Percentiles rank a stretch among this genome's conserved stretches.
phyloP scores from a whole-genome alignment of 2,888 invertebrate genomes.

The Oligia latruncula region DNA sequence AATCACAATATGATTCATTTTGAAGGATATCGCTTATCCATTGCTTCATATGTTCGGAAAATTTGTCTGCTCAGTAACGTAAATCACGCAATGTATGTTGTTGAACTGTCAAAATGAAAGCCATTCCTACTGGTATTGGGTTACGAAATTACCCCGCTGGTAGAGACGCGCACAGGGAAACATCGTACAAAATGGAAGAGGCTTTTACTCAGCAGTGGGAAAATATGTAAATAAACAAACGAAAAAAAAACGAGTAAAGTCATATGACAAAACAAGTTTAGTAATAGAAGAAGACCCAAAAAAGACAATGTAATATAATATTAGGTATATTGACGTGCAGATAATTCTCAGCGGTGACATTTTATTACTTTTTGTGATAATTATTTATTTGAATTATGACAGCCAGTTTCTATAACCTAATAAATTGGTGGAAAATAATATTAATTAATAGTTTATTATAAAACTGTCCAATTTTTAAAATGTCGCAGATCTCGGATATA shows the following conservation, averaged over 20 bases:
- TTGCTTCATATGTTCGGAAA: neutral
- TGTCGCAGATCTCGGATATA: neutral
- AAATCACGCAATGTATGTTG: neutral
- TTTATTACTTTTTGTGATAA: constrained; percentile 34
- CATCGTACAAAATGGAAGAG: too few relatives aligned
- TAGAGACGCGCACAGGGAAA: neutral
- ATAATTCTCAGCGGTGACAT: constrained; percentile 47
- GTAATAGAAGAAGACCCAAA: constrained; percentile 1
- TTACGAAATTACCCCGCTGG: neutral
- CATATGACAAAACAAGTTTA: neutral
- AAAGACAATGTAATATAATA: constrained; percentile 2
- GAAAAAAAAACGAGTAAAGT: constrained; percentile 1
- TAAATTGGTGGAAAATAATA: constrained; percentile 29
- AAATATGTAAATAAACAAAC: neutral
- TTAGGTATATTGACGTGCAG: constrained; percentile 31
- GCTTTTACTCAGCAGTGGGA: neutral
- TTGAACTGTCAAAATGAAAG: neutral
- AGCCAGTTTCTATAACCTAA: constrained; percentile 19
- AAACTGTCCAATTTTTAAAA: constrained; percentile 14
- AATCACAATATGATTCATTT: neutral
- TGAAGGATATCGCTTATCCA: neutral
- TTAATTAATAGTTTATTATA: constrained; percentile 24
- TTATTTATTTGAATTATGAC: constrained; percentile 40
- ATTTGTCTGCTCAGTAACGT: neutral
- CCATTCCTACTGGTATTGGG: neutral